These are phyloP conservation scores for Chamaetylas fuelleborni DNA, from an alignment of 2,113 vertebrate genomes.

Conservation along the genomic window DNA sequence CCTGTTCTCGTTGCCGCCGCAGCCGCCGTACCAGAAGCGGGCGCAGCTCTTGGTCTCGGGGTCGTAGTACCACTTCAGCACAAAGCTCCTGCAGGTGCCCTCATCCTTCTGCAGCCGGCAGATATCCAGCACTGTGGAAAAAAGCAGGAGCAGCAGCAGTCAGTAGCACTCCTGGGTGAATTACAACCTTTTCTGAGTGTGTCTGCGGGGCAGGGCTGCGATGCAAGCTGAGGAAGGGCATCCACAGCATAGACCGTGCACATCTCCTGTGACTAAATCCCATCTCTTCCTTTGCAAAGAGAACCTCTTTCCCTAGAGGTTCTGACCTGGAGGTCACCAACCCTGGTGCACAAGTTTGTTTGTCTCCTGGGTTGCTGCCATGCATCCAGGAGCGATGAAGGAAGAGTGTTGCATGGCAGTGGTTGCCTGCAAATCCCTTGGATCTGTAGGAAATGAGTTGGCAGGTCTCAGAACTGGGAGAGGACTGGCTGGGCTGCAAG, in stretches of 20 bases:
- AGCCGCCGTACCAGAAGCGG: conserved; percentile 94
- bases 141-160: neutral
- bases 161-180: neutral
- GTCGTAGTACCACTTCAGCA: conserved; percentile 88
- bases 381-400: neutral
- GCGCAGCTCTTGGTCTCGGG: conserved; percentile 75
- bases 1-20: conserved; percentile 89
- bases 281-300: neutral
- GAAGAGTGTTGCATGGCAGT: neutral
- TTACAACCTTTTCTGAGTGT: neutral
- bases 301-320: neutral
- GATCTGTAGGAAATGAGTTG: neutral
- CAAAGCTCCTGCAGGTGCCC: conserved; percentile 83
- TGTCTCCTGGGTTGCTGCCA: neutral
- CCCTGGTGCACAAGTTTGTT: neutral
- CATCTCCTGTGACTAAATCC: neutral
- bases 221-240: neutral
- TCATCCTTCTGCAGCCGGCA: conserved; percentile 82
- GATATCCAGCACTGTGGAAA: conserved; percentile 61
- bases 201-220: neutral
- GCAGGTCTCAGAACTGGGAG: neutral
- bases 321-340: neutral
- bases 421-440: neutral
- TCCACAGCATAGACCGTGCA: neutral
- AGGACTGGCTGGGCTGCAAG: neutral